Conservation (phyloP, 2,888 invertebrate genomes). For the Gymnocheta viridis region DNA sequence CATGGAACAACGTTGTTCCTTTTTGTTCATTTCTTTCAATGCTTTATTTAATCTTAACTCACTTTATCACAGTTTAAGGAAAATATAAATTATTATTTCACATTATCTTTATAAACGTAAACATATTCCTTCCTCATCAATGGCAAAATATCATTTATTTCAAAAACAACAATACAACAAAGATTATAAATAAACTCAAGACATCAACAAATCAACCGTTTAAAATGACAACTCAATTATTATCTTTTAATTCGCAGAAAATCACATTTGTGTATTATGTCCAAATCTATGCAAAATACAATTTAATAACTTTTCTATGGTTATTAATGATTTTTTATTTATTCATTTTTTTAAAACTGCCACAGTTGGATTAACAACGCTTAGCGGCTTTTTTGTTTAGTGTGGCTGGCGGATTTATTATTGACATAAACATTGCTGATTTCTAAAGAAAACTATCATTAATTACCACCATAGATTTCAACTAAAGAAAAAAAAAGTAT, state of each 20-base stretch:
- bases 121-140: background rate
- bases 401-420: slow-evolving; percentile 57
- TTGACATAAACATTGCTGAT: slow-evolving; percentile 64
- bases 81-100: too few relatives aligned
- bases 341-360: slow-evolving; percentile 40
- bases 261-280: slow-evolving; percentile 11
- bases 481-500: background rate
- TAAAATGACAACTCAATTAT: slow-evolving; percentile 53
- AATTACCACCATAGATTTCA: slow-evolving; percentile 52
- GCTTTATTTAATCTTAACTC: too few relatives aligned
- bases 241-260: slow-evolving; percentile 29
- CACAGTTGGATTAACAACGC: slow-evolving; percentile 61
- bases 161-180: background rate
- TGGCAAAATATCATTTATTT: background rate
- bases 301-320: slow-evolving; percentile 46
- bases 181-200: background rate
- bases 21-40: too few relatives aligned
- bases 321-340: slow-evolving; percentile 56
- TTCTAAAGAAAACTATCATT: slow-evolving; percentile 66
- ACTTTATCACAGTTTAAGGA: too few relatives aligned
- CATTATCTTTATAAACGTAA: too few relatives aligned
- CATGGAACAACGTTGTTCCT: too few relatives aligned
- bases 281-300: slow-evolving; percentile 11
- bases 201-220: slow-evolving; percentile 1
- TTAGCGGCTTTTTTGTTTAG: slow-evolving; percentile 49